phyloP scores from a whole-genome alignment of 2,113 vertebrate species.

The Pachyramphus minor region DNA sequence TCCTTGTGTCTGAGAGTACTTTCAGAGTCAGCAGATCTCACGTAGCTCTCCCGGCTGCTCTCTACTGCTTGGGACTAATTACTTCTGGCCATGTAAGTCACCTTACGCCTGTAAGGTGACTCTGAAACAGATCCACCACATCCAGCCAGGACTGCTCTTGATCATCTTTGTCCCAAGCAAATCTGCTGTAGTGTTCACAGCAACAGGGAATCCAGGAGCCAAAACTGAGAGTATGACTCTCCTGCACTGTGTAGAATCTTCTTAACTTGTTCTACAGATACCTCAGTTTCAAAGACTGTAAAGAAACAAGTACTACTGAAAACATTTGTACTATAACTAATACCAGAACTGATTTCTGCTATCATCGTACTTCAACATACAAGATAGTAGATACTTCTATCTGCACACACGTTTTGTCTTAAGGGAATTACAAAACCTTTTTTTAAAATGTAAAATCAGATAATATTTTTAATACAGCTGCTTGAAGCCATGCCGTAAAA shows the following conservation, averaged over 20 bases:
- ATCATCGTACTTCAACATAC: background rate
- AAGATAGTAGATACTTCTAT: background rate
- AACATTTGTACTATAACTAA: background rate
- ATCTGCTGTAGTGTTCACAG: background rate
- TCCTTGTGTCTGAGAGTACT: background rate
- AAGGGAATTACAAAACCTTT: background rate
- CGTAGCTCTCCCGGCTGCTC: rapidly evolving
- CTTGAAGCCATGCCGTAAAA: background rate
- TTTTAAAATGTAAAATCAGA: background rate
- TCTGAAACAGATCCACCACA: background rate
- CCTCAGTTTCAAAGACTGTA: background rate
- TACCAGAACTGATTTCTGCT: background rate
- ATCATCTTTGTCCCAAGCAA: background rate
- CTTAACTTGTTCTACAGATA: background rate
- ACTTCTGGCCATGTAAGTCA: background rate
- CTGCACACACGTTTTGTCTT: background rate
- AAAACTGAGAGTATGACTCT: background rate
- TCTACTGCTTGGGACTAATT: background rate
- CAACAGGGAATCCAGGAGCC: background rate
- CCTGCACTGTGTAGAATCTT: background rate
- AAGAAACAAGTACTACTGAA: background rate
- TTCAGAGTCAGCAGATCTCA: background rate
- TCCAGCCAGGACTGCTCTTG: background rate
- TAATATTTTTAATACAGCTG: background rate
- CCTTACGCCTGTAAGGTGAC: rapidly evolving